These are phyloP conservation scores for Drosophila grimshawi DNA, from an alignment of 1,140 invertebrate genomes.

Conservation along the genomic window DNA sequence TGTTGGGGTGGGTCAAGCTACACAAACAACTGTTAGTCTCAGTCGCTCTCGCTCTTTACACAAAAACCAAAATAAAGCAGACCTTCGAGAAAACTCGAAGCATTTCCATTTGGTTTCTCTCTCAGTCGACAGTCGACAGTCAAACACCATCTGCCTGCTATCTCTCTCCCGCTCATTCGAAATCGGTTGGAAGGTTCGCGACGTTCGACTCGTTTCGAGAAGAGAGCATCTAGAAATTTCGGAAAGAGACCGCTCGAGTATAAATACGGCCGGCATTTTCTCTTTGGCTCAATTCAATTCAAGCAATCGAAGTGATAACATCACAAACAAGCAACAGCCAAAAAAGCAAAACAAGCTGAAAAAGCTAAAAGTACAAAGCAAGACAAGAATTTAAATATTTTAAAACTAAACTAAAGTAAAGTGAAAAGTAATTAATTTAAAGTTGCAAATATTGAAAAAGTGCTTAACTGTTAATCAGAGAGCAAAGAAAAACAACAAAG, in stretches of 20 bases:
- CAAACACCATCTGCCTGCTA: background rate
- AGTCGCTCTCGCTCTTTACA: background rate
- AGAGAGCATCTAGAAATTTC: constrained; percentile 60
- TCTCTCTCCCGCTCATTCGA: constrained; percentile 13
- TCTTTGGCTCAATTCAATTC: constrained; percentile 61
- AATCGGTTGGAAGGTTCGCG: background rate
- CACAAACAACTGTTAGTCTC: constrained; percentile 95
- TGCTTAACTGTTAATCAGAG: background rate
- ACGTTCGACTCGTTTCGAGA: constrained; percentile 39
- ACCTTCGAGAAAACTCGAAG: constrained; percentile 11
- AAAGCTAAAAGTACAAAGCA: constrained; percentile 31
- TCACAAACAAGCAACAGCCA: constrained; percentile 54
- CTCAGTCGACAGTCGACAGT: background rate
- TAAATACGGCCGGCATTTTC: constrained; percentile 59
- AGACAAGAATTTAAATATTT: constrained; percentile 15
- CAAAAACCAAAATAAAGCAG: constrained; percentile 10
- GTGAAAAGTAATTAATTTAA: constrained; percentile 18
- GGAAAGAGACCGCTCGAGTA: constrained; percentile 49
- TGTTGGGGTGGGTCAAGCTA: constrained; percentile 90
- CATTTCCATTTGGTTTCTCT: background rate
- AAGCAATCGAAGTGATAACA: constrained; percentile 67
- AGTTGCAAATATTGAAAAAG: background rate
- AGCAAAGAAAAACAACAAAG: background rate
- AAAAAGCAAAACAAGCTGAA: constrained; percentile 47
- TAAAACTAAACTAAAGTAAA: constrained; percentile 7